Percentiles rank a stretch among this genome's conserved stretches.
Evolutionary conservation across 2,797 vertebrate species (phyloP).

Genomic region (Gymnothorax javanicus): DNA sequence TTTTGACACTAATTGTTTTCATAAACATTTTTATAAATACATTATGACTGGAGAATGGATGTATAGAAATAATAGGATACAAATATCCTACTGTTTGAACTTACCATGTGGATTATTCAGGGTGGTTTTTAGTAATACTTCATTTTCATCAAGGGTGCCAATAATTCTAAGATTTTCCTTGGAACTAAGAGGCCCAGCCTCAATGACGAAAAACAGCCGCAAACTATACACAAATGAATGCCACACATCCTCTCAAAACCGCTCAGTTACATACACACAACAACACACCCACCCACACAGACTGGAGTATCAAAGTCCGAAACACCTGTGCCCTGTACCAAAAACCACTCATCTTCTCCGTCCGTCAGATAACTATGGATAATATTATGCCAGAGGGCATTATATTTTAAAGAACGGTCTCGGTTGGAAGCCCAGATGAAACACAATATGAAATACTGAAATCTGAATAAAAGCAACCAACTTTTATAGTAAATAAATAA

Average conservation of each 20-base stretch:
- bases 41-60: too few species aligned
- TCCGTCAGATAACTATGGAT: not conserved
- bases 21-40: too few species aligned
- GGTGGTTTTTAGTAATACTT: too few species aligned
- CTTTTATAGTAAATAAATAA: not conserved
- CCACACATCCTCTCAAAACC: not conserved
- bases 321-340: not conserved
- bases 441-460: not conserved
- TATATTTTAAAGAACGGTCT: not conserved
- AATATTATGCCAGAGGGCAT: not conserved
- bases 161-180: too few species aligned
- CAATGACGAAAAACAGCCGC: not conserved
- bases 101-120: too few species aligned
- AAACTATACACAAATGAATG: not conserved
- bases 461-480: slow-evolving; percentile 12
- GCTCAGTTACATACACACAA: not conserved
- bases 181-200: too few species aligned
- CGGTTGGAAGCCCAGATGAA: not conserved
- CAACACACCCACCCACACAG: not conserved
- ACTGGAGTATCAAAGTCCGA: not conserved
- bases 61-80: too few species aligned
- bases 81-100: too few species aligned
- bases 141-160: too few species aligned
- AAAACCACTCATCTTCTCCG: not conserved
- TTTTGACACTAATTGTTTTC: too few species aligned